Evolutionary conservation across 2,797 vertebrate species (phyloP).

Genomic region (Hyperoplus immaculatus): DNA sequence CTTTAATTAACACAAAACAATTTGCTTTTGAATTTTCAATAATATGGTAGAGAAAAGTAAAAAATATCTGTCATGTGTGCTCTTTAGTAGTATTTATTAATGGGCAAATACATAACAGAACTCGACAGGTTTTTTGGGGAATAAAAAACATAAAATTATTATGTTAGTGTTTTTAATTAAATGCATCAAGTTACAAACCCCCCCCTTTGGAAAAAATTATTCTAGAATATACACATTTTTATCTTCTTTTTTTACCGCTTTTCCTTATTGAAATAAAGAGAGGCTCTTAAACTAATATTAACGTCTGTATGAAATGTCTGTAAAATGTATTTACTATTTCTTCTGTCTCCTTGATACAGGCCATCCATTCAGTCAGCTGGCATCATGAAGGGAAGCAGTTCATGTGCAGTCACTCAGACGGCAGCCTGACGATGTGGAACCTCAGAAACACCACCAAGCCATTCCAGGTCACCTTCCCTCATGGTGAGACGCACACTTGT

Average conservation of each 20-base stretch:
- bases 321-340: background rate
- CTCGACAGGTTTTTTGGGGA: too few relatives aligned
- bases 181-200: too few relatives aligned
- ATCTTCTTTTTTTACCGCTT: background rate
- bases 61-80: too few relatives aligned
- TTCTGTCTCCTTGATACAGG: slow-evolving; percentile 80
- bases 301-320: background rate
- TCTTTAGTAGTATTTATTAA: too few relatives aligned
- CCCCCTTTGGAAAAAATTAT: too few relatives aligned
- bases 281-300: background rate
- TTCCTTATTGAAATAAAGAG: background rate
- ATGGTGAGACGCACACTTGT: slow-evolving; percentile 87
- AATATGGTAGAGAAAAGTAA: too few relatives aligned
- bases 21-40: too few relatives aligned
- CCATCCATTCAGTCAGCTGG: slow-evolving; percentile 98
- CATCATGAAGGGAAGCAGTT: slow-evolving; percentile 99
- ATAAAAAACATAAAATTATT: too few relatives aligned
- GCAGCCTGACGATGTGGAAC: slow-evolving; percentile 97
- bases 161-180: too few relatives aligned
- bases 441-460: slow-evolving; percentile 95
- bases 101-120: too few relatives aligned
- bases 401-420: slow-evolving; percentile 99
- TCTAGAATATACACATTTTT: too few relatives aligned
- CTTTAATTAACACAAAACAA: too few relatives aligned
- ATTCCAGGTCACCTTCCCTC: slow-evolving; percentile 96